Conservation (phyloP, 2,797 vertebrate species). For the Alca torda region DNA sequence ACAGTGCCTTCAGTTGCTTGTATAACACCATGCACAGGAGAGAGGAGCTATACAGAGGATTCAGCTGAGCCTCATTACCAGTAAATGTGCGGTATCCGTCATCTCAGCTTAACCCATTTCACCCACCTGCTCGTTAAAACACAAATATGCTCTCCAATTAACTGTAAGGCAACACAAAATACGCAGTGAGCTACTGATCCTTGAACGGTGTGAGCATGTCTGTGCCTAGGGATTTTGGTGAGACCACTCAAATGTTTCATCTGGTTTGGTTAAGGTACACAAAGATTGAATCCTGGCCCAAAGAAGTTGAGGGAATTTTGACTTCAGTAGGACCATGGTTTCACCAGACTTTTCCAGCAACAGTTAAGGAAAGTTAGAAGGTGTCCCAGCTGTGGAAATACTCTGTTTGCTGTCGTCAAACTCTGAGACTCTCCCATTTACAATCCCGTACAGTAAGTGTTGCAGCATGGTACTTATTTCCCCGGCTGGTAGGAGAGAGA, state of each 20-base stretch:
- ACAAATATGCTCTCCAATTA: background rate
- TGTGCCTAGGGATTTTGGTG: background rate
- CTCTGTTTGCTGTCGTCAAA: background rate
- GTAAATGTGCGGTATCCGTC: background rate
- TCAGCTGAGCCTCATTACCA: background rate
- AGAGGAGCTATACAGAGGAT: background rate
- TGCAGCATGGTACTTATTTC: background rate
- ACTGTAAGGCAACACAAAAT: background rate
- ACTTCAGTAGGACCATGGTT: background rate
- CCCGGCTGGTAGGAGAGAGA: background rate
- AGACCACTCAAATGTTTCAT: background rate
- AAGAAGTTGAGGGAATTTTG: background rate
- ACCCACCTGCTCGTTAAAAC: background rate
- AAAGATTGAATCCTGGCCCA: background rate
- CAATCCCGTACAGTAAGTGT: background rate
- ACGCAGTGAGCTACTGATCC: background rate
- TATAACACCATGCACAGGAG: background rate
- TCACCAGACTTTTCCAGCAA: background rate
- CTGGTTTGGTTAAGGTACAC: background rate
- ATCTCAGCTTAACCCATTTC: background rate
- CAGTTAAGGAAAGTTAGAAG: background rate
- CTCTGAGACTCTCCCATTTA: background rate
- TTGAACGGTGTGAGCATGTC: background rate
- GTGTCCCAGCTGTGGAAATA: background rate
- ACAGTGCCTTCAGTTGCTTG: background rate